Base-by-base conservation (phyloP, 2,797 vertebrate species). In the Lepilemur ruficaudatus region DNA sequence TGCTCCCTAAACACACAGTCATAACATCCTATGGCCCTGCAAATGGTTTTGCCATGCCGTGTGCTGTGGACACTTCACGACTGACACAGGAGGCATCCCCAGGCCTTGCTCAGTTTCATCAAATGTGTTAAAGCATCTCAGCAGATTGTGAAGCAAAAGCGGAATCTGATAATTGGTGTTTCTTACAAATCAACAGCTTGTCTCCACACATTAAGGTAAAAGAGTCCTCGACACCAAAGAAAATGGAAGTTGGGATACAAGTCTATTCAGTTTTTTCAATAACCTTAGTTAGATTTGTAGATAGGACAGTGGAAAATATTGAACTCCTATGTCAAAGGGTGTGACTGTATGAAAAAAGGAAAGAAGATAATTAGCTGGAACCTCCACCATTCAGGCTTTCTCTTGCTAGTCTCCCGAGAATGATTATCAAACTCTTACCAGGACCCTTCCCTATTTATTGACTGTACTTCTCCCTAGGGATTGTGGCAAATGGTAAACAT, bases 161-260 rank as follows among this genome's bases (percentile, higher is more conserved):
- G 35, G 52, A 84, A 93, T 46, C 61, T 94, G 96, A 73, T 98
- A 97, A 97, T 96, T 96, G 93, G 70, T 93, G 55, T 89, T 95
- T 93, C 76, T 89, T 72, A 92, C 79, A 92, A 92, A 97, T 97
- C 89, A 91, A 93, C 72, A 92, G 86, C 91, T 96, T 97, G 89
- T 97, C 95, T 95, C 50, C 76, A 82, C 70, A 95, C 35, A 82
- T 94, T 78, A 97, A 96, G 70, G 46, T 63, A 70, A 84, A 87
- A 61, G 85, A 35, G 10, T 38, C 4, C 67, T 81, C 63, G 82
- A 30, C 6, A 84, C 70, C 50, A 86, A 83, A 94, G 91, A 57
- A 61, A 88, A 93, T 94, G 75, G 46, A 95, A 97, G 96, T 84
- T 80, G 65, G 35, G 59, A n/a, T 17, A 85, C 76, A 89, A 46